Conservation (phyloP, 2,888 invertebrate species). For the Congeria kusceri region DNA sequence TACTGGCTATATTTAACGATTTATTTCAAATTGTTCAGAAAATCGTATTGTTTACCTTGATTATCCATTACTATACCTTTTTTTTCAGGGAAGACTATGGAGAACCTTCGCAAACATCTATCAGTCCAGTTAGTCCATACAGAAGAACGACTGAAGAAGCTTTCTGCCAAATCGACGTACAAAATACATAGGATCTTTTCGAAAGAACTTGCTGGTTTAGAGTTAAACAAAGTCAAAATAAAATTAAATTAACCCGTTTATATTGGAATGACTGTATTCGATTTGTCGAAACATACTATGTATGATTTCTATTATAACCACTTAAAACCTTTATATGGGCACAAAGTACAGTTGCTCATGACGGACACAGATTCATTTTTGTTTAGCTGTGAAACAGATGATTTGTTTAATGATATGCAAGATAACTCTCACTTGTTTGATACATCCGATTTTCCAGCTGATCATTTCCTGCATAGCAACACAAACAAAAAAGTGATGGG, state of each 20-base stretch:
- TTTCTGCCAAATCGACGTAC: constrained; percentile 23
- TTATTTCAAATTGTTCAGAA: no score
- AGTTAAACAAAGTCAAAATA: constrained; percentile 63
- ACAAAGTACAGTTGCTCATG: constrained; percentile 30
- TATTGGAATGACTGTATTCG: constrained; percentile 83
- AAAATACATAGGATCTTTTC: constrained; percentile 72
- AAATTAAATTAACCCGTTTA: constrained; percentile 83
- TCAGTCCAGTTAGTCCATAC: constrained; percentile 72
- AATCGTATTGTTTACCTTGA: no score
- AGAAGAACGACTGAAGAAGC: constrained; percentile 31
- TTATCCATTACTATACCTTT: no score
- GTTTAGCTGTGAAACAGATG: constrained; percentile 38
- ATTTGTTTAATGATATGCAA: constrained; percentile 42
- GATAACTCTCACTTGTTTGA: no score
- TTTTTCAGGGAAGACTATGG: constrained; percentile 86
- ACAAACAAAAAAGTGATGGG: no score
- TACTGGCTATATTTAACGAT: no score
- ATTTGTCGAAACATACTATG: constrained; percentile 83
- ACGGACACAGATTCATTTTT: constrained; percentile 45
- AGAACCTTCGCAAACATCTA: constrained; percentile 84
- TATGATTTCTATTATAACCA: constrained; percentile 83
- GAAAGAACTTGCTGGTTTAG: constrained; percentile 82
- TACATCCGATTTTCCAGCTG: no score
- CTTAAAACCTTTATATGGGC: constrained; percentile 72
- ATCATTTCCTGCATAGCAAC: no score